These are phyloP conservation scores for Acronicta alni DNA, from an alignment of 2,888 invertebrate genomes.

Conservation along the genomic window DNA sequence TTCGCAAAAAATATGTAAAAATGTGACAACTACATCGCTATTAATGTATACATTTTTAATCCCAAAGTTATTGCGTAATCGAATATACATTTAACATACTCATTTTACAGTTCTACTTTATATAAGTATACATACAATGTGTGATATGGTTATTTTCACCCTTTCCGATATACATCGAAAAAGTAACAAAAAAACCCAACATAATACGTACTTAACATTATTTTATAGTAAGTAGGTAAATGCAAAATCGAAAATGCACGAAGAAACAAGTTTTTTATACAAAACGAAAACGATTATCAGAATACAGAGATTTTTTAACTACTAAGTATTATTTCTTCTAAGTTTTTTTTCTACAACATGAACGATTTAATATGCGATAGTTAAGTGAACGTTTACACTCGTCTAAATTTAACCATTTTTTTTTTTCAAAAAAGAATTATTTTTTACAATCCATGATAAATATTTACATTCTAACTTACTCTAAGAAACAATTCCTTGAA, in stretches of 20 bases:
- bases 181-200: constrained; percentile 51
- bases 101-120: constrained; percentile 72
- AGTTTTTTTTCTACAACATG: constrained; percentile 83
- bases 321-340: constrained; percentile 74
- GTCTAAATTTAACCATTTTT: constrained; percentile 70
- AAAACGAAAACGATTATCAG: constrained; percentile 47
- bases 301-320: constrained; percentile 67
- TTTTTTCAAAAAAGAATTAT: constrained; percentile 70
- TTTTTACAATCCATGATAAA: constrained; percentile 82
- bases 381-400: constrained; percentile 79
- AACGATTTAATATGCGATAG: constrained; percentile 84
- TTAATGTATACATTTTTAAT: constrained; percentile 54
- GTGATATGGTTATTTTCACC: constrained; percentile 86
- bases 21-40: constrained; percentile 53
- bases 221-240: constrained; percentile 63
- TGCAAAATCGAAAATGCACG: constrained; percentile 67
- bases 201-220: constrained; percentile 50
- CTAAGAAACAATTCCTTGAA: constrained; percentile 65
- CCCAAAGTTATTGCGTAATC: constrained; percentile 66
- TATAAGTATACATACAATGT: constrained; percentile 80
- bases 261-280: constrained; percentile 42
- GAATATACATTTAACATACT: constrained; percentile 75
- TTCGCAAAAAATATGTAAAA: constrained; percentile 44
- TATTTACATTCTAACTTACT: constrained; percentile 80
- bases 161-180: constrained; percentile 60